Evolutionary conservation across 2,888 invertebrate genomes (phyloP).

Genomic region (Baronia brevicornis): DNA sequence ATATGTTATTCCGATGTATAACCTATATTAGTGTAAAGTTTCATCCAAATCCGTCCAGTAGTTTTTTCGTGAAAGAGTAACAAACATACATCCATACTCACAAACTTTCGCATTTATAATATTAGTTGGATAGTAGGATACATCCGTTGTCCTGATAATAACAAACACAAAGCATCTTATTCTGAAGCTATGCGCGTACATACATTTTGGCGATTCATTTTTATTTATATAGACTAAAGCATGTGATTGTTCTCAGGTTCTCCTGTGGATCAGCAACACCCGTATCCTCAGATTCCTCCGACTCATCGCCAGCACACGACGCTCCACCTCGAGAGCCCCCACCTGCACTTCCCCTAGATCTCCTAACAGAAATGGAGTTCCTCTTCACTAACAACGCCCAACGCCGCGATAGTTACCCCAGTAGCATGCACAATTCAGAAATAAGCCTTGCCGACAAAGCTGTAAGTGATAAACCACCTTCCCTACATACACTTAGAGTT

Average conservation of each 20-base stretch:
- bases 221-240: no score
- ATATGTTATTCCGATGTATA: no score
- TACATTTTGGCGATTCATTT: no score
- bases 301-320: conserved; percentile 46
- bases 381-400: conserved; percentile 43
- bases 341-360: conserved; percentile 49
- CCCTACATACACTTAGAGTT: background rate
- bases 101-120: no score
- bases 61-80: no score
- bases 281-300: conserved; percentile 59
- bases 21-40: no score
- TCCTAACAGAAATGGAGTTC: conserved; percentile 63
- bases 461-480: conserved; percentile 35
- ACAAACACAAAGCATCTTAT: no score
- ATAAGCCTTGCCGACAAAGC: conserved; percentile 51
- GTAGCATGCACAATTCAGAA: conserved; percentile 39
- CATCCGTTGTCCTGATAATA: no score
- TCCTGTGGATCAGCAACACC: conserved; percentile 66
- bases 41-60: no score
- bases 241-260: conserved; percentile 31
- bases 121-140: no score
- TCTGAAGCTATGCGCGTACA: no score
- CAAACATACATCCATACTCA: no score
- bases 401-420: conserved; percentile 50
- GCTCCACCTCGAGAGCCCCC: conserved; percentile 39